phyloP scores from a whole-genome alignment of 2,113 vertebrate genomes.

The Lanius ludovicianus region DNA sequence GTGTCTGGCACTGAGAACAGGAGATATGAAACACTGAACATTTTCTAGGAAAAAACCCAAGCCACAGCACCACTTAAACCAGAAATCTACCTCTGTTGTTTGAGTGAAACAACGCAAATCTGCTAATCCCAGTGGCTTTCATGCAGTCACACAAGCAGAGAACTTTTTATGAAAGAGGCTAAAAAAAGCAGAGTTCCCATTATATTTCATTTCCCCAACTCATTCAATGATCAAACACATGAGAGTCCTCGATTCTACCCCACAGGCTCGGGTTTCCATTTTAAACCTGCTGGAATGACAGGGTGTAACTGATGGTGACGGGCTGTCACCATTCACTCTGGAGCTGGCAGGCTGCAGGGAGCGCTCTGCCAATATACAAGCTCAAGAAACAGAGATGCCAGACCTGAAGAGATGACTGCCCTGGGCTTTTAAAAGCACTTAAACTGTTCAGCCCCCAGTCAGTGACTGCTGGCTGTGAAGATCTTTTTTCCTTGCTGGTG shows the following conservation, averaged over 20 bases:
- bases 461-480: not conserved
- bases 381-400: constrained; percentile 14
- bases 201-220: not conserved
- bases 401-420: not conserved
- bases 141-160: not conserved
- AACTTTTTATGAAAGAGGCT: not conserved
- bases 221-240: not conserved
- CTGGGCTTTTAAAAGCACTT: not conserved
- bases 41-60: not conserved
- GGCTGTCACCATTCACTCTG: not conserved
- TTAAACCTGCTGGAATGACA: not conserved
- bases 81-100: not conserved
- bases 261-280: not conserved
- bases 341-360: constrained; percentile 9
- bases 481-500: not conserved
- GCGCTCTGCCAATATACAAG: not conserved
- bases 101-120: not conserved
- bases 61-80: not conserved
- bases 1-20: not conserved
- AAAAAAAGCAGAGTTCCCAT: not conserved
- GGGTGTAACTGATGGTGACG: not conserved
- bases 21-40: not conserved
- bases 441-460: not conserved
- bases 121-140: not conserved
- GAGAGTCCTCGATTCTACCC: not conserved